Evolutionary conservation across 2,888 invertebrate genomes (phyloP).

Genomic region (Melinopterus prodromus): DNA sequence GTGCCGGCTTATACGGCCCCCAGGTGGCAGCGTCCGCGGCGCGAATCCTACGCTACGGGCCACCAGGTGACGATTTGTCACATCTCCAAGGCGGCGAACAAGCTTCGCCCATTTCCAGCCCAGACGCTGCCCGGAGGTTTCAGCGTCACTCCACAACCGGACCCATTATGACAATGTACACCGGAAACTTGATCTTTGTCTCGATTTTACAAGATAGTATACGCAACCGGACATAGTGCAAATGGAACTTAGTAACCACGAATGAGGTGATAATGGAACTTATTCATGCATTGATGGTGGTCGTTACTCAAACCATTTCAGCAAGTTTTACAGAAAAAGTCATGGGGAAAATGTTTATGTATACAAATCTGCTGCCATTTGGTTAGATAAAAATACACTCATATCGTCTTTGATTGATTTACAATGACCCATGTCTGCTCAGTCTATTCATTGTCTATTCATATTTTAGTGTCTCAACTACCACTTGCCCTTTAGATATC

Average conservation of each 20-base stretch:
- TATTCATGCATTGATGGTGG: no score
- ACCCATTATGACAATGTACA: background rate
- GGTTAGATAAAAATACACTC: no score
- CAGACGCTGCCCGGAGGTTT: constrained; percentile 50
- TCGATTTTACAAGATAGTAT: background rate
- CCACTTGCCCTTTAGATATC: no score
- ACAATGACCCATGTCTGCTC: no score
- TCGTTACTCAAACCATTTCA: no score
- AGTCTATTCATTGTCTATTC: no score
- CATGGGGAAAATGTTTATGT: no score
- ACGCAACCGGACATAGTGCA: background rate
- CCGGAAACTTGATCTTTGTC: background rate
- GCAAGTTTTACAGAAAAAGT: no score
- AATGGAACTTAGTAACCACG: background rate
- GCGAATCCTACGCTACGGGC: constrained; percentile 58
- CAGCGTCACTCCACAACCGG: background rate
- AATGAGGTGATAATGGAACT: no score
- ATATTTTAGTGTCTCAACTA: no score
- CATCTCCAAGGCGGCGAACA: constrained; percentile 61
- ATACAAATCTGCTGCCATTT: no score
- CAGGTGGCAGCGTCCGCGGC: constrained; percentile 55
- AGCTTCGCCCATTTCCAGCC: constrained; percentile 59
- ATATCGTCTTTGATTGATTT: no score
- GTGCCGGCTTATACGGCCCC: constrained; percentile 55
- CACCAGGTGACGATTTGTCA: constrained; percentile 63